Conservation (phyloP, 2,113 vertebrate genomes). For the Hippocampus barbouri region DNA sequence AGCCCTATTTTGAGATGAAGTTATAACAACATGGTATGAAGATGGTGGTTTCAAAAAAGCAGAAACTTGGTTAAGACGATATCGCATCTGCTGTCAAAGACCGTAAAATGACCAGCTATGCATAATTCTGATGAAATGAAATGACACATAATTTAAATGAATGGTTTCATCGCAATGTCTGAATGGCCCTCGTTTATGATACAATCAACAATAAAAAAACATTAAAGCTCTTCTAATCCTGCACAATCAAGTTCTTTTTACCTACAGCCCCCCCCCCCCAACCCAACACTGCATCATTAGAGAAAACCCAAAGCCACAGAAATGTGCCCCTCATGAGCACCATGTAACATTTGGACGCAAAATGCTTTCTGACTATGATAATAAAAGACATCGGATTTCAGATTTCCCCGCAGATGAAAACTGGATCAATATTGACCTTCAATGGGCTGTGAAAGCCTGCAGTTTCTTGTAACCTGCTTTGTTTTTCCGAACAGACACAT, state of each 20-base stretch:
- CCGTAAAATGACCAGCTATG: neutral
- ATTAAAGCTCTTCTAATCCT: neutral
- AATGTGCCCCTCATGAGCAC: neutral
- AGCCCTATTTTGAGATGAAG: neutral
- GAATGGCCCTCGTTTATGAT: neutral
- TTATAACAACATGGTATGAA: neutral
- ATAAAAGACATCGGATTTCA: constrained; percentile 13
- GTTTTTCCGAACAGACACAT: constrained; percentile 31
- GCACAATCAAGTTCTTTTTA: neutral
- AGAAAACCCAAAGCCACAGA: neutral
- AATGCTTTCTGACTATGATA: constrained; percentile 10
- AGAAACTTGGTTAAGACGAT: neutral
- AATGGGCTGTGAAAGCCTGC: constrained; percentile 1
- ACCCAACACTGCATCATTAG: neutral
- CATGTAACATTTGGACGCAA: constrained; percentile 18
- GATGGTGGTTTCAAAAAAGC: neutral
- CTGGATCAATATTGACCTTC: neutral
- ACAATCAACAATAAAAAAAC: neutral
- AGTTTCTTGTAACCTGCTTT: constrained; percentile 42
- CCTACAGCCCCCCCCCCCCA: too few species aligned
- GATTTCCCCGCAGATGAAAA: constrained; percentile 21
- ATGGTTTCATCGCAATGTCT: neutral
- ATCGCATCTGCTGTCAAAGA: neutral
- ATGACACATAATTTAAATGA: neutral
- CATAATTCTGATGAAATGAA: neutral